Percentiles rank a stretch among this genome's conserved stretches.
These are phyloP conservation scores for Holotrichia oblita DNA, from an alignment of 1,140 invertebrate species.

Conservation along the genomic window DNA sequence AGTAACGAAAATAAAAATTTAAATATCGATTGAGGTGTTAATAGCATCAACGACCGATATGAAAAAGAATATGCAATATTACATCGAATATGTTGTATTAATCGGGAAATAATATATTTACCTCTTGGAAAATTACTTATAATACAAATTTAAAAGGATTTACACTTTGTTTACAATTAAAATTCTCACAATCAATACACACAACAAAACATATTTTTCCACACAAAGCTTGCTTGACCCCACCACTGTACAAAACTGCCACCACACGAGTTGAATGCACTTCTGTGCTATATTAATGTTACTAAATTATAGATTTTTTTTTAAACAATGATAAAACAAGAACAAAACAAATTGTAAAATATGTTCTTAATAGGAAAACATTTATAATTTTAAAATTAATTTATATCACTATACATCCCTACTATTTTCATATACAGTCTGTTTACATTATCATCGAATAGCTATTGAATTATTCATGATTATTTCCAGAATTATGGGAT, in stretches of 20 bases:
- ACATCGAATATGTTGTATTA: neutral
- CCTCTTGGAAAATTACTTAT: neutral
- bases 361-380: neutral
- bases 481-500: too few relatives aligned
- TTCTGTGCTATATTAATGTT: neutral
- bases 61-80: neutral
- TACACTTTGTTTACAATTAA: slow-evolving; percentile 34
- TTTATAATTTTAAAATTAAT: neutral
- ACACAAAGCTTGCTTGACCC: slow-evolving; percentile 27
- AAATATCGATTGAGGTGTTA: slow-evolving; percentile 30
- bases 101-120: neutral
- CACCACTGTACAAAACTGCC: slow-evolving; percentile 3
- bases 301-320: slow-evolving; percentile 21
- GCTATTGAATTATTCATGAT: too few relatives aligned
- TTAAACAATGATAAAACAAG: neutral
- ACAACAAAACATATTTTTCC: slow-evolving; percentile 23
- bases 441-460: neutral
- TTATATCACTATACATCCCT: neutral
- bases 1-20: slow-evolving; percentile 25
- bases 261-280: slow-evolving; percentile 31
- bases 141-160: neutral
- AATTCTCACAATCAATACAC: slow-evolving; percentile 29
- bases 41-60: neutral
- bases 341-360: neutral
- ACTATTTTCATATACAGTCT: neutral